Evolutionary conservation across 2,888 invertebrate species (phyloP).

Genomic region (Apotomis turbidana): DNA sequence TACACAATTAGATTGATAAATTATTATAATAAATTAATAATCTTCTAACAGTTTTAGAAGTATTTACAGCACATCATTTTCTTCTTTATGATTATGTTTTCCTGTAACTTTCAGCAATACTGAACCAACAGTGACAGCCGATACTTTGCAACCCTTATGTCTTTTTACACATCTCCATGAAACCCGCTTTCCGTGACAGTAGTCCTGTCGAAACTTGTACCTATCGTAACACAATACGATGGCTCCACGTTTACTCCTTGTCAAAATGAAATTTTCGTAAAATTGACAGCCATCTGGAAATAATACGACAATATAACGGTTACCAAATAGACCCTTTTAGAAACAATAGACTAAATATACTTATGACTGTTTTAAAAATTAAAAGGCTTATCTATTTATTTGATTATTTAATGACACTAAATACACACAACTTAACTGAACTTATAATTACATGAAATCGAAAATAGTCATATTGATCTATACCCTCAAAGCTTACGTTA

Average conservation of each 20-base stretch:
- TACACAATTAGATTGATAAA: background rate
- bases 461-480: slow-evolving; percentile 5
- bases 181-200: slow-evolving; percentile 45
- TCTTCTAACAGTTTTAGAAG: background rate
- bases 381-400: background rate
- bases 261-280: slow-evolving; percentile 45
- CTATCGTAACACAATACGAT: slow-evolving; percentile 43
- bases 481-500: slow-evolving; percentile 22
- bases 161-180: slow-evolving; percentile 49
- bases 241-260: slow-evolving; percentile 48
- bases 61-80: slow-evolving; percentile 33
- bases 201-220: slow-evolving; percentile 48
- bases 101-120: slow-evolving; percentile 37
- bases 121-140: slow-evolving; percentile 44
- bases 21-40: slow-evolving; percentile 2
- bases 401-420: slow-evolving; percentile 20
- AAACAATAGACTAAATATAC: background rate
- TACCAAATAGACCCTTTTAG: slow-evolving; percentile 3
- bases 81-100: slow-evolving; percentile 42
- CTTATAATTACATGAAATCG: slow-evolving; percentile 10
- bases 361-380: too few species aligned
- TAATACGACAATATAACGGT: slow-evolving; percentile 8
- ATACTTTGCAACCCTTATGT: slow-evolving; percentile 47
- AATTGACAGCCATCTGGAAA: slow-evolving; percentile 32
- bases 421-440: slow-evolving; percentile 22